A percentile compares a stretch with the other conserved stretches of the same genome.
These are phyloP conservation scores for Ricordea florida DNA, from an alignment of 92 coral and sea anemone species.

Conservation along the genomic window DNA sequence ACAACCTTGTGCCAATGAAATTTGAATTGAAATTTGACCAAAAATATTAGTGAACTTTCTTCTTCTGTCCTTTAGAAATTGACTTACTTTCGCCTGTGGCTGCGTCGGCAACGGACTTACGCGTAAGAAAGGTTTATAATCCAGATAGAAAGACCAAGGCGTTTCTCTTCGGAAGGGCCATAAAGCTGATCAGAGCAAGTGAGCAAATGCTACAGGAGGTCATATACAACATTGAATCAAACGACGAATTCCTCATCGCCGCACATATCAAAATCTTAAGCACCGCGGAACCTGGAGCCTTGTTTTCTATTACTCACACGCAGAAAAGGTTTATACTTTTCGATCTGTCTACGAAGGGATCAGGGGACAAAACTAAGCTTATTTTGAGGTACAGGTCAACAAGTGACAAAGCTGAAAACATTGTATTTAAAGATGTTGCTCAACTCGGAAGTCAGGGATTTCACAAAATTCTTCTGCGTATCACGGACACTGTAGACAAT, in stretches of 20 bases:
- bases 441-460: conserved; percentile 36
- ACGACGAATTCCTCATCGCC: conserved; percentile 49
- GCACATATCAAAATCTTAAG: background rate
- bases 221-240: conserved; percentile 60
- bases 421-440: conserved; percentile 45
- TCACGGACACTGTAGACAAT: conserved; percentile 45
- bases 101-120: conserved; percentile 9
- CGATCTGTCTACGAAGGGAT: conserved; percentile 44
- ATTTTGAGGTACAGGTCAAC: conserved; percentile 62
- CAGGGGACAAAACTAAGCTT: conserved; percentile 37
- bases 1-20: too few relatives aligned
- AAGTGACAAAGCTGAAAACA: conserved; percentile 39
- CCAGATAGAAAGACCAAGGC: conserved; percentile 6
- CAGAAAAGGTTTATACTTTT: conserved; percentile 50
- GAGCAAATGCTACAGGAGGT: conserved; percentile 37
- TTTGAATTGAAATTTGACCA: too few relatives aligned
- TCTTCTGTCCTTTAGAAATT: conserved; percentile 39
- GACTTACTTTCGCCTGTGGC: conserved; percentile 31
- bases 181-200: conserved; percentile 12
- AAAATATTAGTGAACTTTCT: too few relatives aligned
- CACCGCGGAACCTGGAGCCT: conserved; percentile 19
- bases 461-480: conserved; percentile 58
- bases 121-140: conserved; percentile 12
- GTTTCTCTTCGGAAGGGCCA: conserved; percentile 21
- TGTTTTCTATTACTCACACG: conserved; percentile 70